Conservation (phyloP, 2,113 vertebrate species). For the Bubalus kerabau region DNA sequence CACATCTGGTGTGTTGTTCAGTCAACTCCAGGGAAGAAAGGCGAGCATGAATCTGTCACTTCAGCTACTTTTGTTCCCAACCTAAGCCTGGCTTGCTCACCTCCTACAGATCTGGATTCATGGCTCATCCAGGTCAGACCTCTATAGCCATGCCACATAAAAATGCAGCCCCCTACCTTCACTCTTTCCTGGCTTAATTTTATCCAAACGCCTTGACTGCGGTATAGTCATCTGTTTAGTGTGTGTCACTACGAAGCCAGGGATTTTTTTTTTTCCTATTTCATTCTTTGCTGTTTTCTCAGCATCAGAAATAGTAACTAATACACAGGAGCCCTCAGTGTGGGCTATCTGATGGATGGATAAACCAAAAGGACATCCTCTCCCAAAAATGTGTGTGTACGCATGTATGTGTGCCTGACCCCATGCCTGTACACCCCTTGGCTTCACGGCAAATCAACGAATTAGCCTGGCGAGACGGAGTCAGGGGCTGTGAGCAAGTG, state of each 20-base stretch:
- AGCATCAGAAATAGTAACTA: neutral
- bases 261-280: neutral
- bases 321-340: neutral
- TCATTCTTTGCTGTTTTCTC: neutral
- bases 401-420: neutral
- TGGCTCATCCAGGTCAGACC: neutral
- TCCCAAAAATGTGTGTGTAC: neutral
- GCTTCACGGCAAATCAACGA: neutral
- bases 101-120: neutral
- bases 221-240: neutral
- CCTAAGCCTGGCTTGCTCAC: neutral
- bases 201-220: neutral
- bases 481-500: neutral
- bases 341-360: neutral
- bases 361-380: neutral
- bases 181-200: neutral
- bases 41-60: neutral
- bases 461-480: neutral
- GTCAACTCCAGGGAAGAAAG: neutral
- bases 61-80: neutral
- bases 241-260: neutral
- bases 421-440: neutral
- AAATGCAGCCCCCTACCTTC: neutral
- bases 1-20: neutral
- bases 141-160: neutral